A percentile compares a stretch with the other conserved stretches of the same genome.
Conservation (phyloP, 2,888 invertebrate species). For the Drosophila stalkeri region DNA sequence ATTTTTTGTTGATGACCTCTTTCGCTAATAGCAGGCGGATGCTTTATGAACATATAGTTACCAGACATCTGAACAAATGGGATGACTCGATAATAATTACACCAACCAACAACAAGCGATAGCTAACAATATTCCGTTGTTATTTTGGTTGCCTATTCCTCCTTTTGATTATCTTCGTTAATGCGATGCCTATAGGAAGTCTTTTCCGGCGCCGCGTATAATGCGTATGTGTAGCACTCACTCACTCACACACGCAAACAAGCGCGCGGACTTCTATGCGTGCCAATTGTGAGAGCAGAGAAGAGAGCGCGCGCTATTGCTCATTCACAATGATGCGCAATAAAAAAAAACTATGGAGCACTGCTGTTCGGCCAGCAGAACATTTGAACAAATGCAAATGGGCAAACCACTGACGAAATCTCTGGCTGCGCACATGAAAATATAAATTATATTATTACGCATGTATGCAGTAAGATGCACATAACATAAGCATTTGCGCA, state of each 20-base stretch:
- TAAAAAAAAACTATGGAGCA: slow-evolving; percentile 66
- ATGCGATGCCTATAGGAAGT: slow-evolving; percentile 44
- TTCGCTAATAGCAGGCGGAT: not conserved
- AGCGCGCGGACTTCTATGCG: slow-evolving; percentile 28
- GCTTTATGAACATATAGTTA: not conserved
- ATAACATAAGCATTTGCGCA: not conserved
- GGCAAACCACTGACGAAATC: slow-evolving; percentile 66
- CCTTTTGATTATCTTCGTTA: slow-evolving; percentile 2
- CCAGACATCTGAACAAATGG: not conserved
- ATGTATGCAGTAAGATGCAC: slow-evolving; percentile 10
- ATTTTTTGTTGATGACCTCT: not conserved
- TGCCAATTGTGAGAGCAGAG: slow-evolving; percentile 38
- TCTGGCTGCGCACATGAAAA: slow-evolving; percentile 46
- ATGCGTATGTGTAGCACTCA: slow-evolving; percentile 32
- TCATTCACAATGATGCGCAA: slow-evolving; percentile 78
- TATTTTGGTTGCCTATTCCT: slow-evolving; percentile 19
- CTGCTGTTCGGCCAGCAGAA: slow-evolving; percentile 19
- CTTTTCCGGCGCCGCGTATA: slow-evolving; percentile 54
- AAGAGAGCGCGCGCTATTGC: slow-evolving; percentile 55
- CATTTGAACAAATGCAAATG: slow-evolving; percentile 49
- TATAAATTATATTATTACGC: slow-evolving; percentile 36
- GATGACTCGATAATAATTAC: not conserved
- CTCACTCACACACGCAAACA: slow-evolving; percentile 6
- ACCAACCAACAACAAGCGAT: slow-evolving; percentile 1
- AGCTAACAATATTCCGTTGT: slow-evolving; percentile 5